Conservation (phyloP, 92 coral and sea anemone species). For the Nematostella vectensis region DNA sequence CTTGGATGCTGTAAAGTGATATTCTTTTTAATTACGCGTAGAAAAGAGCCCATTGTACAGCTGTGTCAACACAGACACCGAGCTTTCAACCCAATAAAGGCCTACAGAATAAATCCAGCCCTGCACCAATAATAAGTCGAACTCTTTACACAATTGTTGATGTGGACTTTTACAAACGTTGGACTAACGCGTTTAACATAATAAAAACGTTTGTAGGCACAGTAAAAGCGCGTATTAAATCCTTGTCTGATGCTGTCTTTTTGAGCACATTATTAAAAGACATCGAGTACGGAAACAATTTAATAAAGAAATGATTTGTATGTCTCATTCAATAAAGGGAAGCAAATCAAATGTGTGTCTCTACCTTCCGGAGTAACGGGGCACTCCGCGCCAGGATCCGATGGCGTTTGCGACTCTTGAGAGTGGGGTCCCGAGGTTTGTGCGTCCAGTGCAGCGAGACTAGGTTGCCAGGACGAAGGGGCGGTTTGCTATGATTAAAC, state of each 20-base stretch:
- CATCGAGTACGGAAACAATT: conserved; percentile 98
- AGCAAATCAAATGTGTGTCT: conserved; percentile 23
- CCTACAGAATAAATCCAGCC: conserved; percentile 79
- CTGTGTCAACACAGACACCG: conserved; percentile 99
- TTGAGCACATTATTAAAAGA: conserved; percentile 93
- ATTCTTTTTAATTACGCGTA: conserved; percentile 94
- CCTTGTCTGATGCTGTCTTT: conserved; percentile 67
- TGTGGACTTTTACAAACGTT: conserved; percentile 75
- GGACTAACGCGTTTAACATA: conserved; percentile 72
- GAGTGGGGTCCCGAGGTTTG: conserved; percentile 70
- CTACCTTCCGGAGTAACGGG: conserved; percentile 96
- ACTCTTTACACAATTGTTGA: conserved; percentile 83
- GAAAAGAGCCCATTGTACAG: conserved; percentile 97
- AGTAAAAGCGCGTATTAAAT: too few relatives aligned
- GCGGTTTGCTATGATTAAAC: conserved; percentile 51
- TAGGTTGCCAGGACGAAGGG: conserved; percentile 74
- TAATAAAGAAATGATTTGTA: conserved; percentile 87
- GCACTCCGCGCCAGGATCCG: conserved; percentile 80
- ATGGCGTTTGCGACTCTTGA: conserved; percentile 76
- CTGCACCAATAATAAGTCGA: conserved; percentile 79
- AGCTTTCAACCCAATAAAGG: conserved; percentile 99
- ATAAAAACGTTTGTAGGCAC: conserved; percentile 60
- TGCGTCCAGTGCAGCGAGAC: conserved; percentile 54
- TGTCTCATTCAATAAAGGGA: conserved; percentile 82
- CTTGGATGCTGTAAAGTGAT: conserved; percentile 86